Evolutionary conservation across 2,797 vertebrate genomes (phyloP).

Genomic region (Brotula barbata): DNA sequence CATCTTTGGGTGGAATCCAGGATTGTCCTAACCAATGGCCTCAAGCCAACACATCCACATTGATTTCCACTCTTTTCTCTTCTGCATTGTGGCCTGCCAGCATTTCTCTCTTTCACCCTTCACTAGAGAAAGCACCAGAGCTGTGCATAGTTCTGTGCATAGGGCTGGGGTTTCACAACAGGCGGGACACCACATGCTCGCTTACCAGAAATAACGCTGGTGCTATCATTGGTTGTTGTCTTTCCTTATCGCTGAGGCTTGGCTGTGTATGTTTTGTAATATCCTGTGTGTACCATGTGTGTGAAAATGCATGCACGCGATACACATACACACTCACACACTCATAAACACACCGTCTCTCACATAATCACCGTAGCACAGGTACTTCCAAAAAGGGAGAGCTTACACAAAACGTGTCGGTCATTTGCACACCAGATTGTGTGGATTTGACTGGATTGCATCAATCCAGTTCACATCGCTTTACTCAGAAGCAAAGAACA

Average conservation of each 20-base stretch:
- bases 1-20: slow-evolving; percentile 45
- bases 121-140: slow-evolving; percentile 60
- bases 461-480: slow-evolving; percentile 43
- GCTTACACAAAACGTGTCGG: slow-evolving; percentile 52
- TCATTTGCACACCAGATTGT: slow-evolving; percentile 69
- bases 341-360: slow-evolving; percentile 1
- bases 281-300: slow-evolving; percentile 71
- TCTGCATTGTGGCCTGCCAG: slow-evolving; percentile 30
- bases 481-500: slow-evolving; percentile 5
- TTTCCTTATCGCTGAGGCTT: slow-evolving; percentile 68
- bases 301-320: slow-evolving; percentile 45
- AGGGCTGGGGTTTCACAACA: slow-evolving; percentile 69
- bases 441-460: slow-evolving; percentile 56
- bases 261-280: slow-evolving; percentile 56
- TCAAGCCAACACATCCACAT: slow-evolving; percentile 50
- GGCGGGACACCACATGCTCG: slow-evolving; percentile 53
- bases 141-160: slow-evolving; percentile 44
- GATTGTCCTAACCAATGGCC: slow-evolving; percentile 42
- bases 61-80: slow-evolving; percentile 25
- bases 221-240: slow-evolving; percentile 55
- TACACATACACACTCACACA: slow-evolving; percentile 19
- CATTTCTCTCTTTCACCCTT: slow-evolving; percentile 46
- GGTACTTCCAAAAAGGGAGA: slow-evolving; percentile 59
- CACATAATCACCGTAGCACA: slow-evolving; percentile 30
- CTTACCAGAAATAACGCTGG: slow-evolving; percentile 80